Evolutionary conservation across 1,140 invertebrate genomes (phyloP).

Genomic region (Neoseiulus cucumeris): DNA sequence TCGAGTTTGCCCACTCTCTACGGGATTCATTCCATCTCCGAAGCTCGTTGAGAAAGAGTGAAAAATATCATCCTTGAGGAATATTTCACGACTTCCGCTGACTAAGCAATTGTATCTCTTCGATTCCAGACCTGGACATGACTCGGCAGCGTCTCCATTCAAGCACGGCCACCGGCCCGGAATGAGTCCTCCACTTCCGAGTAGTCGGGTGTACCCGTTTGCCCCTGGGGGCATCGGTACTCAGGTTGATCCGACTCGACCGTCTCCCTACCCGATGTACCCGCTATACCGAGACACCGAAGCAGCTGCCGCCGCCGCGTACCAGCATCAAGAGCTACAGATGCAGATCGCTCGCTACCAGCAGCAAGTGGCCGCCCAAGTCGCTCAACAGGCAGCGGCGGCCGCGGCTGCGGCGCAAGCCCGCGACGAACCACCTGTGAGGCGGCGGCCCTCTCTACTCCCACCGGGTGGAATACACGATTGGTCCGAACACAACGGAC

Average conservation of each 20-base stretch:
- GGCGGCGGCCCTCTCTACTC: not conserved
- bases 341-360: not conserved
- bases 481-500: slow-evolving; percentile 7
- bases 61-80: too few relatives aligned
- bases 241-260: not conserved
- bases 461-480: not conserved
- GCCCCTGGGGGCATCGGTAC: not conserved
- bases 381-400: not conserved
- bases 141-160: not conserved
- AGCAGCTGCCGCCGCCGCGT: not conserved
- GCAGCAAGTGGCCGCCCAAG: not conserved
- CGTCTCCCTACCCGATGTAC: not conserved
- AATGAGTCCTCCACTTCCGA: not conserved
- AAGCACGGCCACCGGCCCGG: slow-evolving; percentile 7
- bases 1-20: too few relatives aligned
- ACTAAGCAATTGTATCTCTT: not conserved
- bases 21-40: too few relatives aligned
- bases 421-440: not conserved
- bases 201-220: not conserved
- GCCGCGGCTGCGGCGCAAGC: not conserved
- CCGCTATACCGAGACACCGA: not conserved
- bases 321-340: not conserved
- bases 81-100: too few relatives aligned
- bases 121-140: not conserved
- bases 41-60: too few relatives aligned